Base-by-base conservation (phyloP, 1,140 invertebrate species). In the Drosophila melanogaster region DNA sequence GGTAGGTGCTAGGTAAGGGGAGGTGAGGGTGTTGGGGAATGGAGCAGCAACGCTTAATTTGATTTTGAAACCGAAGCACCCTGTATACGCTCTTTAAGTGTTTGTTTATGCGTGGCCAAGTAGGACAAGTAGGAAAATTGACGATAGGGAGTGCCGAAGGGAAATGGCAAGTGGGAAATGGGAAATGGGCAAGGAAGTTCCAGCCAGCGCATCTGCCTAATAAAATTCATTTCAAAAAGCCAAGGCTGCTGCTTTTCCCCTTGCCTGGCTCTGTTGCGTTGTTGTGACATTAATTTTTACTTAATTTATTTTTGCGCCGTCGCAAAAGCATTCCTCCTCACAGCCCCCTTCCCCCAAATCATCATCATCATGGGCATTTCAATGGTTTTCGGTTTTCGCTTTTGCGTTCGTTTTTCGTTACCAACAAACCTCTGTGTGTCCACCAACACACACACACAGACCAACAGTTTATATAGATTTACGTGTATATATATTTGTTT, bases 251-350 rank as follows among this genome's bases (percentile, higher is more conserved):
- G 14, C 30, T 30, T 10, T 30, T 30, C 5, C 24, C 30, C 26
- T 30, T 46, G 46, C 41, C 41, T 50, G 60, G 49, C 33, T 46
- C 49, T 70, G 37, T 51, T 67, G 62, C 53, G 75, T 41, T 78
- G 70, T 67, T 60, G 78, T 76, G 85, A 78, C 85, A 89, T 89
- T 89, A 90, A 89, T 89, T 90, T 89, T 80, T 89, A 89, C 77
- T 90, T 89, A 89, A 90, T 89, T 89, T 90, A 90, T 90, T 89
- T 89, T 90, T 90, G 83, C 83, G 84, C 83, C 81, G 83, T 78
- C 84, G 83, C 81, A 75, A 57, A 69, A 62, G 59, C 71, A 75
- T 79, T 79, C 64, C 38, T 72, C 84, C 81, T 86, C 47, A 15
- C 30, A 56, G 38, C 61, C 62, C 59, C 58, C 44, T 10, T 30